Evolutionary conservation across 2,113 vertebrate species (phyloP), one percentile per base, ranked within the genome.

Genomic region (Ophthalmolycus amberensis): DNA sequence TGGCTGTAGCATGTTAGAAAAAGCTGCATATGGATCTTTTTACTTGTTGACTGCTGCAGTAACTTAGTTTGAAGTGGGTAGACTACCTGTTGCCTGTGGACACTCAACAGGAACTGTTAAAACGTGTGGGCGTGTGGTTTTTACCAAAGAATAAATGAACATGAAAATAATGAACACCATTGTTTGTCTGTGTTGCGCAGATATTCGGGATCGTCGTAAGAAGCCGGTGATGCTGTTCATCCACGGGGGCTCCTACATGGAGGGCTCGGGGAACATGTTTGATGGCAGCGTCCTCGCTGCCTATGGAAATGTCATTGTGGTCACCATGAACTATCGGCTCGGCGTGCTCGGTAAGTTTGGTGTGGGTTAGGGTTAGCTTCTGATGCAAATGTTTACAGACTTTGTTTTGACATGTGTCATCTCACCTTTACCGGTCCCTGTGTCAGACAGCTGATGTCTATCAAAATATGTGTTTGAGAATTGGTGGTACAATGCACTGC

Each of bases 311-410:
- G 97, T 97, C 89, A 97, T 98, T 16, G 97, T 98, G 40, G 96
- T 97, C 90, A 98, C 97, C 60, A 96, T 98, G 94, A 98, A 98
- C 96, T 98, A 98, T 92, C 95, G 97, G 3, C 95, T 98, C n/a
- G 97, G 97, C 32, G 97, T 98, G 76, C 96, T 98, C 18, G 97
- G 97, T 98, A 94, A 94, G 95, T 95, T 27, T 74, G 70, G 14
- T 10, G 44, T 32, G 48, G 25, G 56, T 50, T 14, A 22, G 20
- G 7, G 52, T 37, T 9, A 34, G 38, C 22, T 3, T 42, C 66
- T 56, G 60, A 66, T 56, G 46, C 29, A 16, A 48, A 22, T 40
- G 9, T 70, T 32, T 22, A 9, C 4, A 15, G 6, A 32, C 15
- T 54, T 38, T 18, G 11, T 68, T 59, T 59, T 75, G 60, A 32